These are phyloP conservation scores for Sisor rabdophorus DNA, from an alignment of 2,113 vertebrate species.

Conservation along the genomic window DNA sequence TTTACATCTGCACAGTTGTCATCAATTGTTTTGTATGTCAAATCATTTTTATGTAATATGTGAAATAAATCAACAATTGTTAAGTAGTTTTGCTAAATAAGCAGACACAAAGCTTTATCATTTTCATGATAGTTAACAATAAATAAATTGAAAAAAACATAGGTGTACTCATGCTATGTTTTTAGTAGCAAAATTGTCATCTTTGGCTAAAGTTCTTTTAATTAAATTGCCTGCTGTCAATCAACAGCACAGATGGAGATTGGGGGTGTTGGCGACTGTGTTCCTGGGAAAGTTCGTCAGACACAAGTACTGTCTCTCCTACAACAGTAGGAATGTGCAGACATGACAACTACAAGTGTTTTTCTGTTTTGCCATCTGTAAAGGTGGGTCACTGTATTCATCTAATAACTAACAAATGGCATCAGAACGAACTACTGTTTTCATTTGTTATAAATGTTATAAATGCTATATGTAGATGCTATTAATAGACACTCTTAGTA, in stretches of 20 bases:
- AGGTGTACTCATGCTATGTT: not conserved
- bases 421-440: not conserved
- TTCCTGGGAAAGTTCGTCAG: conserved; percentile 51
- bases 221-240: not conserved
- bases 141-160: not conserved
- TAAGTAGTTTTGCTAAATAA: conserved; percentile 8
- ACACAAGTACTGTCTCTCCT: conserved; percentile 52
- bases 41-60: no score
- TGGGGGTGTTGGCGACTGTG: conserved; percentile 39
- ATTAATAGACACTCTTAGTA: not conserved
- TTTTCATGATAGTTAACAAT: not conserved
- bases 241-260: conserved; percentile 39
- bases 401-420: not conserved
- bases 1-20: no score
- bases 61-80: no score
- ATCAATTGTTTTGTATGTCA: not conserved
- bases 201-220: not conserved
- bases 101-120: not conserved
- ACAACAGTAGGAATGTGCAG: conserved; percentile 53
- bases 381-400: conserved; percentile 3
- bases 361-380: conserved; percentile 34
- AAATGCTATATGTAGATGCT: not conserved
- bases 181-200: not conserved
- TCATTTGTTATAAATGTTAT: not conserved
- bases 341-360: conserved; percentile 35